Percentiles rank a stretch among this genome's conserved stretches.
Conservation (phyloP, 1,140 invertebrate species). For the Bacillus rossius region DNA sequence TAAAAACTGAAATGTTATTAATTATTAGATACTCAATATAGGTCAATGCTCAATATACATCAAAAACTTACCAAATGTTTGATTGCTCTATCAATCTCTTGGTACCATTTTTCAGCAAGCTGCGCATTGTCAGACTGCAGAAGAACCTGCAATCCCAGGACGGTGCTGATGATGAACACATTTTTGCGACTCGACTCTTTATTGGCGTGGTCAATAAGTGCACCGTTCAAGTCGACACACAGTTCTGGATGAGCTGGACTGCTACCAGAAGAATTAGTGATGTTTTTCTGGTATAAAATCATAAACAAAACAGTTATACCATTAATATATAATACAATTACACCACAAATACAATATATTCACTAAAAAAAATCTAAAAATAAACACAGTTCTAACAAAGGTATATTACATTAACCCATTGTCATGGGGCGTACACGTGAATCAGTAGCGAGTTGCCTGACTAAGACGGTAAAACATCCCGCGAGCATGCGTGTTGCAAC, state of each 20-base stretch:
- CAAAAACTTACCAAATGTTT: conserved; percentile 38
- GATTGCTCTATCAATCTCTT: conserved; percentile 46
- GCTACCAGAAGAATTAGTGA: conserved; percentile 1
- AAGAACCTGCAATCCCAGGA: conserved; percentile 49
- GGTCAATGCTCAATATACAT: background rate
- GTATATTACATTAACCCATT: too few relatives aligned
- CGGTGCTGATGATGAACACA: conserved; percentile 51
- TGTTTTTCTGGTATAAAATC: background rate
- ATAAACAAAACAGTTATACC: background rate
- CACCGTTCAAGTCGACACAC: conserved; percentile 51
- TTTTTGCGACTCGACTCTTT: conserved; percentile 54
- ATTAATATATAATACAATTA: conserved; percentile 1
- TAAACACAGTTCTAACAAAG: too few relatives aligned
- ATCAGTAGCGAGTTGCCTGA: too few relatives aligned
- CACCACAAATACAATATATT: too few relatives aligned
- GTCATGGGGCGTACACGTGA: too few relatives aligned
- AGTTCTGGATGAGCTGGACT: conserved; percentile 46
- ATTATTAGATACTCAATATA: too few relatives aligned
- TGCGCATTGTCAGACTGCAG: conserved; percentile 49
- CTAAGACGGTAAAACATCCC: too few relatives aligned
- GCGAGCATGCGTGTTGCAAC: too few relatives aligned
- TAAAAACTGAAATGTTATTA: too few relatives aligned
- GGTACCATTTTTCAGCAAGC: conserved; percentile 47
- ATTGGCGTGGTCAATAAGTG: conserved; percentile 46
- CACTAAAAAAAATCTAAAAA: too few relatives aligned